Base-by-base conservation (phyloP, 2,888 invertebrate genomes). In the Lutraria lutraria region DNA sequence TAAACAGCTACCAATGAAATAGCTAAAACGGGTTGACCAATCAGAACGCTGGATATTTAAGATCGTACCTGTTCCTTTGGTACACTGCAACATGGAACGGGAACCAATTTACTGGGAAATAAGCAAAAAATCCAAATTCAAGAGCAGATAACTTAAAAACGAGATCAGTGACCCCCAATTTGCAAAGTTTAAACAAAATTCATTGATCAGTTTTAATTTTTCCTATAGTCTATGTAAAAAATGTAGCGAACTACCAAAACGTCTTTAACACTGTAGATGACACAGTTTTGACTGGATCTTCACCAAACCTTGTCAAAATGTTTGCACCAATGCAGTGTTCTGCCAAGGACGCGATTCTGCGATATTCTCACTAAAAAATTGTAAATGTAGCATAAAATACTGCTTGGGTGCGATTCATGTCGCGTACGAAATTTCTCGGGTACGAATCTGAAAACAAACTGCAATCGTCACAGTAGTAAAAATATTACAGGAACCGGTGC, bases 1-100 rank as follows among this genome's bases (percentile, higher is more conserved):
- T n/a, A n/a, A n/a, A n/a, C n/a, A n/a, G n/a, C n/a, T n/a, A n/a
- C n/a, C n/a, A n/a, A n/a, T n/a, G n/a, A n/a, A n/a, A n/a, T n/a
- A n/a, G n/a, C n/a, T n/a, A n/a, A n/a, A n/a, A n/a, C n/a, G n/a
- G n/a, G n/a, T n/a, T n/a, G n/a, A n/a, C n/a, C n/a, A n/a, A n/a
- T n/a, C n/a, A n/a, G n/a, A n/a, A n/a, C n/a, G n/a, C 56, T 56
- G 56, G 56, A 56, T 56, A 56, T 56, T 56, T 56, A 56, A 56
- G 56, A 56, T 56, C 56, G 3, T 56, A 56, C 56, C 56, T 56
- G 56, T 56, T 56, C 56, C 56, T 56, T 56, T 56, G 56, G 56
- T 56, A 56, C 56, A 56, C 56, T 56, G 56, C 56, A 56, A 56
- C 56, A 56, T 56, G 56, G 56, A 56, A 56, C 56, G 56, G 56